Evolutionary conservation across 2,113 vertebrate genomes (phyloP).

Genomic region (Theristicus caerulescens): DNA sequence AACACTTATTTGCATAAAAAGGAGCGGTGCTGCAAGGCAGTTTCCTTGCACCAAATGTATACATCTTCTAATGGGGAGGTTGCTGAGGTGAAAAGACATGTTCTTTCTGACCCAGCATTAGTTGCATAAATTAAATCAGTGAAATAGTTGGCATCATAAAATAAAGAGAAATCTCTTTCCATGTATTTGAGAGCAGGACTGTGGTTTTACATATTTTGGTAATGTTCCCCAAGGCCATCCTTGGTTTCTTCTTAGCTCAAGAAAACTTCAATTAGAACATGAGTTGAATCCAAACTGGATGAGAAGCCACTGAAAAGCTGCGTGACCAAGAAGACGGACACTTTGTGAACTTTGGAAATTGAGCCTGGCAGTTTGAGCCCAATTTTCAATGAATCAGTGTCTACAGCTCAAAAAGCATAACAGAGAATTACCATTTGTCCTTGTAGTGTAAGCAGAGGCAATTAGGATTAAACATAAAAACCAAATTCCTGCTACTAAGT

Average conservation of each 20-base stretch:
- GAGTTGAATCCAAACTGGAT: background rate
- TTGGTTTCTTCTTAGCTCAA: slow-evolving; percentile 32
- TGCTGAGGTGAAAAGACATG: slow-evolving; percentile 11
- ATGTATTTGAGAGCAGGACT: slow-evolving; percentile 36
- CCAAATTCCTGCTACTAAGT: background rate
- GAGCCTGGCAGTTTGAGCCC: slow-evolving; percentile 10
- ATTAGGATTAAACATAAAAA: slow-evolving; percentile 27
- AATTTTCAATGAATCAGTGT: slow-evolving; percentile 43
- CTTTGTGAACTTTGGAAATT: slow-evolving; percentile 32
- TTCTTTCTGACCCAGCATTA: slow-evolving; percentile 28
- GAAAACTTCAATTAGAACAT: slow-evolving; percentile 30
- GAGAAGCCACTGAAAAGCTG: slow-evolving; percentile 44
- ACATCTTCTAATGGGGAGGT: background rate
- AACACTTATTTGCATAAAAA: background rate
- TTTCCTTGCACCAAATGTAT: background rate
- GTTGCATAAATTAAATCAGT: slow-evolving; percentile 11
- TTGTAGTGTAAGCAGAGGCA: slow-evolving; percentile 20
- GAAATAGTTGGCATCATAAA: slow-evolving; percentile 9
- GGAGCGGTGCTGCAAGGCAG: background rate
- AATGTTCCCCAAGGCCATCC: slow-evolving; percentile 52
- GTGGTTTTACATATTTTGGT: slow-evolving; percentile 24
- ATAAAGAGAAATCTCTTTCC: slow-evolving; percentile 6
- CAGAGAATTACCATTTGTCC: slow-evolving; percentile 38
- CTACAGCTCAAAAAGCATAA: slow-evolving; percentile 45
- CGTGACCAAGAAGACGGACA: background rate